Conservation (phyloP, 37 sponge, comb jelly and placozoan species). For the Halisarca cf. caerulea region DNA sequence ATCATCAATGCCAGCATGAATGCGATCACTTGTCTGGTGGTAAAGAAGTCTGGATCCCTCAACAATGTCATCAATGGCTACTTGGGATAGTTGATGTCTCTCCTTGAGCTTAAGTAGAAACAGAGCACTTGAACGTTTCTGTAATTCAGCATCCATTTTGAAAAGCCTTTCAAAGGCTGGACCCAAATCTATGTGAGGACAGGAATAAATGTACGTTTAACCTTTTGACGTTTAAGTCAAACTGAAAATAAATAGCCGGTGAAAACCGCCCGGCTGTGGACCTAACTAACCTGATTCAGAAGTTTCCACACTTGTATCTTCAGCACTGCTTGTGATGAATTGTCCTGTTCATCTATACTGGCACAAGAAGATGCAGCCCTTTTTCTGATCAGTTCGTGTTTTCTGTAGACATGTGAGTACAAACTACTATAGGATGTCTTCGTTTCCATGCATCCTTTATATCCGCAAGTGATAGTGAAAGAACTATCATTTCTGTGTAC, state of each 20-base stretch:
- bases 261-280: too few relatives aligned
- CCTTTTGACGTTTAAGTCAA: too few relatives aligned
- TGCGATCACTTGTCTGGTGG: background rate
- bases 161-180: background rate
- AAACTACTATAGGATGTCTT: constrained; percentile 7
- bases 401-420: constrained; percentile 33
- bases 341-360: too few relatives aligned
- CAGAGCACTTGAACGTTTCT: constrained; percentile 35
- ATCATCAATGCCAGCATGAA: constrained; percentile 1
- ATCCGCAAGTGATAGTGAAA: constrained; percentile 35
- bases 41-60: constrained; percentile 4
- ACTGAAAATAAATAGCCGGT: too few relatives aligned
- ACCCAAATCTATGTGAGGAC: too few relatives aligned
- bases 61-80: constrained; percentile 35
- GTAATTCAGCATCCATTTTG: background rate
- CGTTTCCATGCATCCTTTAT: constrained; percentile 17
- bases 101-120: constrained; percentile 35
- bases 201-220: too few relatives aligned
- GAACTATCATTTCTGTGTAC: constrained; percentile 36
- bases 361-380: too few relatives aligned
- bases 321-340: too few relatives aligned
- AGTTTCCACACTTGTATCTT: too few relatives aligned
- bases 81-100: constrained; percentile 11
- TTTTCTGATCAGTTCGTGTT: constrained; percentile 1
- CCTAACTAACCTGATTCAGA: too few relatives aligned